Conservation (phyloP, 1,140 invertebrate species). For the Hylyphantes graminicola region DNA sequence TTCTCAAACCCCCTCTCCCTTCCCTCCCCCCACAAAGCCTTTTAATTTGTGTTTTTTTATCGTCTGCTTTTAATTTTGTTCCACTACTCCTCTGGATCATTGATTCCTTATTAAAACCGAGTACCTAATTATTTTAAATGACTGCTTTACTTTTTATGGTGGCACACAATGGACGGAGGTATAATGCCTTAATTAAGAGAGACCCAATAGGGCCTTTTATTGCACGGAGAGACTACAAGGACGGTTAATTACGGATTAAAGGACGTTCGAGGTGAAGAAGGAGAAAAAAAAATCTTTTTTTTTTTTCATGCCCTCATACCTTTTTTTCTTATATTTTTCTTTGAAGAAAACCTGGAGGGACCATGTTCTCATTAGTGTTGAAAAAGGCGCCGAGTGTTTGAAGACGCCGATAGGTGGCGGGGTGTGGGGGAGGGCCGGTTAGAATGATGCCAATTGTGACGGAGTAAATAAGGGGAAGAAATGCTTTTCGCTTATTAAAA, state of each 20-base stretch:
- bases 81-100: constrained; percentile 48
- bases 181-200: constrained; percentile 59
- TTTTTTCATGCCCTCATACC: constrained; percentile 36
- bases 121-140: constrained; percentile 62
- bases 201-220: constrained; percentile 51
- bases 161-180: constrained; percentile 54
- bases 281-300: constrained; percentile 7
- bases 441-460: constrained; percentile 48
- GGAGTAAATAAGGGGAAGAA: constrained; percentile 16
- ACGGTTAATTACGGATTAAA: constrained; percentile 60
- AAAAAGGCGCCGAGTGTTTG: constrained; percentile 43
- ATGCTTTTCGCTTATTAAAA: neutral
- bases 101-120: constrained; percentile 60
- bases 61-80: constrained; percentile 47
- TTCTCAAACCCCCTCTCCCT: neutral
- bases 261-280: constrained; percentile 1
- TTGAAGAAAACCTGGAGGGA: constrained; percentile 25
- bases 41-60: constrained; percentile 58
- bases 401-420: constrained; percentile 48
- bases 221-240: constrained; percentile 44
- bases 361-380: constrained; percentile 52
- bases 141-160: constrained; percentile 53
- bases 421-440: neutral
- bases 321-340: constrained; percentile 18
- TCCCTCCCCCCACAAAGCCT: constrained; percentile 8